Evolutionary conservation across 2,797 vertebrate genomes (phyloP), one percentile per base, ranked within the genome.

Genomic region (Simalia tracyae): DNA sequence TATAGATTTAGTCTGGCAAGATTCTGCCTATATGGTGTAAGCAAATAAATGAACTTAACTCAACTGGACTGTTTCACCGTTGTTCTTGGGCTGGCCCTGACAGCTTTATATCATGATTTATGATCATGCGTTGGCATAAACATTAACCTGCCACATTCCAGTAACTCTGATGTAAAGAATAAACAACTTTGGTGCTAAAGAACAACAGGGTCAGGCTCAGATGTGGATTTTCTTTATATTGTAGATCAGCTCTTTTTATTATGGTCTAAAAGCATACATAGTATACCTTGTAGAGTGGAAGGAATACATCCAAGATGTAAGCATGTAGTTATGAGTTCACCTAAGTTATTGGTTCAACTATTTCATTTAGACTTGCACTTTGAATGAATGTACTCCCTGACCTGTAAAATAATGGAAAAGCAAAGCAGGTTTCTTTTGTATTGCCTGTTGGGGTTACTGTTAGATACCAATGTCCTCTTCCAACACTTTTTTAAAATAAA

Each of bases 391-490:
- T 89, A 36, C 56, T 59, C 59, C 22, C 15, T 84, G 50, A 64
- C 15, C 59, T n/a, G 10, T 42, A 36, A 56, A 90, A 94, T 95
- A 95, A 94, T 66, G 87, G 85, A 92, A 95, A 91, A 96, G 94
- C 92, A 91, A 96, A 94, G 91, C 26, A 91, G 90, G 94, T 94
- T 94, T 95, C 89, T 87, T 92, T 96, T 94, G 7, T 11, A 93
- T 91, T 91, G 91, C 95, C 92, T 90, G 88, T 94, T 96, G 89
- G 92, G 92, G 93, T 96, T 94, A 95, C 85, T 93, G 26, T 92
- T 95, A 90, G 15, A 31, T 88, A 31, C 7, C 81, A 46, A 56
- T 31, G 46, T 88, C 76, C 11, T 54, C 85, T 87, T 56, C 36
- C 11, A 0, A 2, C 19, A 31, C 19, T 36, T 76, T 57, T 91